Evolutionary conservation across 2,797 vertebrate species (phyloP), one percentile per base, ranked within the genome.

Genomic region (Periparus ater): DNA sequence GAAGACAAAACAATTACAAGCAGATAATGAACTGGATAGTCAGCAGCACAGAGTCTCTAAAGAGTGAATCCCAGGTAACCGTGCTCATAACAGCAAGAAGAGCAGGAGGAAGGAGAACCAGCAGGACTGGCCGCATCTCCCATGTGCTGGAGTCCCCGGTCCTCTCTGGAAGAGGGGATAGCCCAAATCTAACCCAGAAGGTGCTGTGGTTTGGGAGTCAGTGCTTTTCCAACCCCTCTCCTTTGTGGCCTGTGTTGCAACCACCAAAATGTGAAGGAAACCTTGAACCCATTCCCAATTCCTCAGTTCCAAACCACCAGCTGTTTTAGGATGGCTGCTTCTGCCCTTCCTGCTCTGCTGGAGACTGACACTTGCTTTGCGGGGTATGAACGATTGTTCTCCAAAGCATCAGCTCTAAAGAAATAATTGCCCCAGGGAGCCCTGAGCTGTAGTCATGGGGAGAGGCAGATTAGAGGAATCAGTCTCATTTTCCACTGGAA

Each of bases 1-100:
- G 85, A 88, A 96, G 89, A 94, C 92, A 92, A 91, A 96, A 93
- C 85, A 91, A 60, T 94, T 92, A 91, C 91, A 73, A 84, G 89
- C 42, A 75, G 91, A 85, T 92, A 95, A 94, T 76, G 89, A 89
- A 97, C 66, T 48, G 79, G 93, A 21, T 13, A 53, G 25, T 75
- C 84, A 48, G 92, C 25, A 75, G 87, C 76, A 80, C 68, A 83
- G 88, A 66, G 58, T 34, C 47, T 60, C 44, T 13, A 3, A 27
- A 50, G 60, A 47, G 6, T 30, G 85, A 75, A 76, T 78, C 61
- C 51, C 63, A 57, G 84, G n/a, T 44, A 62, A 45, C 19, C 0
- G 0, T 47, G 54, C 32, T 32, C 30, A 17, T 1, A 58, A 5
- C 26, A n/a, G 66, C 57, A 20, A 29, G 55, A 15, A n/a, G 54